A percentile compares a stretch with the other conserved stretches of the same genome.
Evolutionary conservation across 2,797 vertebrate species (phyloP).

Genomic region (Spheniscus humboldti): DNA sequence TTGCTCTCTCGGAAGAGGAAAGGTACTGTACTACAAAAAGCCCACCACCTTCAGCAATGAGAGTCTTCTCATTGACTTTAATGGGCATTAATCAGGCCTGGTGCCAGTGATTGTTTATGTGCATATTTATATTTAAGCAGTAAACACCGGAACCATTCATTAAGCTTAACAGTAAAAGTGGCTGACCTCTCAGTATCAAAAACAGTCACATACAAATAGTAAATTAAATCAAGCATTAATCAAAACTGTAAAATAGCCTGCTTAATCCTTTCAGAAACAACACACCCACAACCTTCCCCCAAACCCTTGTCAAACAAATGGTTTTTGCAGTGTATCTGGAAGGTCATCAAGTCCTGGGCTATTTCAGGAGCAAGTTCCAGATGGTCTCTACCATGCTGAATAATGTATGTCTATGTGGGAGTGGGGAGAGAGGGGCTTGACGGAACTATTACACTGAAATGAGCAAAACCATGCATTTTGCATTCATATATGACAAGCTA

Average conservation of each 20-base stretch:
- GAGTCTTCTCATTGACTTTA: neutral
- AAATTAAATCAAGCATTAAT: constrained; percentile 43
- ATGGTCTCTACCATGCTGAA: constrained; percentile 47
- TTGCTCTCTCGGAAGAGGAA: neutral
- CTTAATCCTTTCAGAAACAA: neutral
- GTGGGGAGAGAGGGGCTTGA: neutral
- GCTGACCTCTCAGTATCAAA: neutral
- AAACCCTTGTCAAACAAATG: constrained; percentile 45
- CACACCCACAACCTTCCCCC: neutral
- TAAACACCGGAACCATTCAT: neutral
- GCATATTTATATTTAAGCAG: neutral
- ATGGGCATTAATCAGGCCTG: neutral
- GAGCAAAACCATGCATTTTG: neutral
- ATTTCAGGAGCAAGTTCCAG: constrained; percentile 60
- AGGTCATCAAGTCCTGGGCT: constrained; percentile 61
- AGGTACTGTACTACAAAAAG: neutral
- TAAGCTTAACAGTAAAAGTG: neutral
- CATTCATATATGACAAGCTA: neutral
- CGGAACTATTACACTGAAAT: neutral
- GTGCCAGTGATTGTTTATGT: neutral
- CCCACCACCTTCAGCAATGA: neutral
- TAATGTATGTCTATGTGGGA: constrained; percentile 34
- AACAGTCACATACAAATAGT: neutral
- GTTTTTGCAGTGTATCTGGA: constrained; percentile 10
- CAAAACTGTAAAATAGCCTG: constrained; percentile 28